Conservation (phyloP, 2,797 vertebrate species). For the Enteromius thamalakanensis region DNA sequence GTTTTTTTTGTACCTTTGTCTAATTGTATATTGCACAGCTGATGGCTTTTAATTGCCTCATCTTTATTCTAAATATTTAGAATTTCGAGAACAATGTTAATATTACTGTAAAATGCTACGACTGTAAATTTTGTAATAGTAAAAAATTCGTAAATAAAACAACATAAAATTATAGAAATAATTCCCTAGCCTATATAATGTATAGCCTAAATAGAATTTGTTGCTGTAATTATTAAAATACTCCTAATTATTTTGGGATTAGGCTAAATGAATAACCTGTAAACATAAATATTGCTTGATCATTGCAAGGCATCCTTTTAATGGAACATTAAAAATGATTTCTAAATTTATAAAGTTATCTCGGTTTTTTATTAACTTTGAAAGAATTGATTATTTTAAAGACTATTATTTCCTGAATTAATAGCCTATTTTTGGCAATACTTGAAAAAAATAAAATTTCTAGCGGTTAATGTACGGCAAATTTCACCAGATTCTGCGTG, state of each 20-base stretch:
- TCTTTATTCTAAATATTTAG: too few relatives aligned
- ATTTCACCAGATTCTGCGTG: background rate
- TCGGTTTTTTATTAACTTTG: background rate
- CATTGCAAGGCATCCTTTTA: background rate
- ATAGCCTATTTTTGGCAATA: background rate
- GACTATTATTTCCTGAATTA: background rate
- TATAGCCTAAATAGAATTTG: background rate
- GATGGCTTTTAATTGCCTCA: background rate
- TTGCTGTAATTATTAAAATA: background rate
- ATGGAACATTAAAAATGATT: background rate
- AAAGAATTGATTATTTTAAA: background rate
- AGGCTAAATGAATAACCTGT: background rate
- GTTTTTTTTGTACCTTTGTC: background rate
- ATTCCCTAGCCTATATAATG: background rate
- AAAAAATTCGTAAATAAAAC: background rate
- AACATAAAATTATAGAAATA: background rate
- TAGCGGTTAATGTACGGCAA: background rate
- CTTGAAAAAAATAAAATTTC: background rate
- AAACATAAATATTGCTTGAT: background rate
- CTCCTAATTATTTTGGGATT: background rate
- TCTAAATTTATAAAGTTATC: background rate
- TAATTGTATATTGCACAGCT: background rate
- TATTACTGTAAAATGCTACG: background rate
- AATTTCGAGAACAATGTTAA: background rate
- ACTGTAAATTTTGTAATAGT: background rate